phyloP scores from a whole-genome alignment of 2,888 invertebrate genomes.

The Cantharis flavilabris region DNA sequence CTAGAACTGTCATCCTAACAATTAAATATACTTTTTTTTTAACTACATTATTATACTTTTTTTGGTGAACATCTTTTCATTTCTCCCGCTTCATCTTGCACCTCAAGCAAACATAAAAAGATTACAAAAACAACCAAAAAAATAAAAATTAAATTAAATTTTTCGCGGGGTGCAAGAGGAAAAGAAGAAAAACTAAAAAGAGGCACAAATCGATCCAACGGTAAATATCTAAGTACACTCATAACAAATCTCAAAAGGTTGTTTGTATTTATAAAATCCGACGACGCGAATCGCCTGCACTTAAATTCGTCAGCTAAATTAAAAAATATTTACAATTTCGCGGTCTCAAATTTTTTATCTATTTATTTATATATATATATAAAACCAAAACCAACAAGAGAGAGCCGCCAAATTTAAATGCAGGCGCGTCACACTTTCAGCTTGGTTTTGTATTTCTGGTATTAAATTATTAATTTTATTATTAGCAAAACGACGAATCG shows the following conservation, averaged over 20 bases:
- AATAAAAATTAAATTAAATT: conserved; percentile 8
- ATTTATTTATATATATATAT: conserved; percentile 7
- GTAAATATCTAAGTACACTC: conserved; percentile 50
- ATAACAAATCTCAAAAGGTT: conserved; percentile 45
- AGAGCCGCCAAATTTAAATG: conserved; percentile 19
- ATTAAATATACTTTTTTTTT: conserved; percentile 50
- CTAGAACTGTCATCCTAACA: conserved; percentile 55
- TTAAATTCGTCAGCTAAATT: conserved; percentile 31
- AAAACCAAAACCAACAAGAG: conserved; percentile 5
- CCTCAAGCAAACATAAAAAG: conserved; percentile 9
- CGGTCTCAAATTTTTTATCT: conserved; percentile 1
- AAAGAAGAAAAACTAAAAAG: conserved; percentile 13
- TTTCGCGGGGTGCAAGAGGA: conserved; percentile 1
- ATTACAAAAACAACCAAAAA: conserved; percentile 11
- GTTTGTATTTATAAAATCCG: conserved; percentile 10
- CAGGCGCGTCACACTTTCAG: conserved; percentile 5
- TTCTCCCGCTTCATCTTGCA: conserved; percentile 18
- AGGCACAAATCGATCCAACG: conserved; percentile 34
- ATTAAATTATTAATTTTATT: conserved; percentile 5
- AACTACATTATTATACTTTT: conserved; percentile 44
- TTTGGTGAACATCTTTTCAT: conserved; percentile 17
- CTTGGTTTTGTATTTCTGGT: not conserved
- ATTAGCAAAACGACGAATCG: conserved; percentile 32
- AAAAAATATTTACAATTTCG: conserved; percentile 1
- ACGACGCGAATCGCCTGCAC: conserved; percentile 31